Conservation (phyloP, 2,113 vertebrate genomes). For the Aplodontia rufa region DNA sequence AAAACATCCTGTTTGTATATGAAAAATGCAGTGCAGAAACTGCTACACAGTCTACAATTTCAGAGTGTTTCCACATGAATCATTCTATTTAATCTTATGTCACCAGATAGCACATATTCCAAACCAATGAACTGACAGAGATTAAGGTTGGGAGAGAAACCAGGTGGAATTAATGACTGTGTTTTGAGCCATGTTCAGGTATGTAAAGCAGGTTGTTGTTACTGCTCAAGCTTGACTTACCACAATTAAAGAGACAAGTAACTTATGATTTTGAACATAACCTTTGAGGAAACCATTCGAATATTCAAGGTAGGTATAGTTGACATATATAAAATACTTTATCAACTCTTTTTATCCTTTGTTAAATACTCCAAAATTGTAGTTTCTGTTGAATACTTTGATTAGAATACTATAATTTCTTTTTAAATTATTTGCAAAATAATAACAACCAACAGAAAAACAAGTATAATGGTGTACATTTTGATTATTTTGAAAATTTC, state of each 20-base stretch:
- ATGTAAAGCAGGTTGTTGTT: background rate
- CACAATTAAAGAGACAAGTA: background rate
- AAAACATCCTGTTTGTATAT: background rate
- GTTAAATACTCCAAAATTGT: background rate
- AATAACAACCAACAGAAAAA: background rate
- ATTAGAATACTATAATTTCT: background rate
- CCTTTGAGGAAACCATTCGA: background rate
- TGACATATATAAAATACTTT: background rate
- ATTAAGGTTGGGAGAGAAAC: background rate
- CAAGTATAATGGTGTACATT: background rate
- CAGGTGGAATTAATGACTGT: background rate
- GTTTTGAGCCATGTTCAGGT: background rate
- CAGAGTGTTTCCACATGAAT: background rate
- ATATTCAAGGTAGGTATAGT: background rate
- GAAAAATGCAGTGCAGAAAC: constrained; percentile 2
- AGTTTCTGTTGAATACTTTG: background rate
- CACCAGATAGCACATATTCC: background rate
- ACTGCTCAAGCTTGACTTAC: background rate
- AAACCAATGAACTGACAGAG: background rate
- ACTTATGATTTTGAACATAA: background rate
- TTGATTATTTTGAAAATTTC: background rate
- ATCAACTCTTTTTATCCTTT: background rate
- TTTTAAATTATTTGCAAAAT: background rate
- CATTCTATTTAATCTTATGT: background rate
- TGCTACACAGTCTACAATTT: background rate